These are phyloP conservation scores for Echinarachnius parma DNA, from an alignment of 53 echinoderm and acorn worm genomes.

Conservation along the genomic window DNA sequence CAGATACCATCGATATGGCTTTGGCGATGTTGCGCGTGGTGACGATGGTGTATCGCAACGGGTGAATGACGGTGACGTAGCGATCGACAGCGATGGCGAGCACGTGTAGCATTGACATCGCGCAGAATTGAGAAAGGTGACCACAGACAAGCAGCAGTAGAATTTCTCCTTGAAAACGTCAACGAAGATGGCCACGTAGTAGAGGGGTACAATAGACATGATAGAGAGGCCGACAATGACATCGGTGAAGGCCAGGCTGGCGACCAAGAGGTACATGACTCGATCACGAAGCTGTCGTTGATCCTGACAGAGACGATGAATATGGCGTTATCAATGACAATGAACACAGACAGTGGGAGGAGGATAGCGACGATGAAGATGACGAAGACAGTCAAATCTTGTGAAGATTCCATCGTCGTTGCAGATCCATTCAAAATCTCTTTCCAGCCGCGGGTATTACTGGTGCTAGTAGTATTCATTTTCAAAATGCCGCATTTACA, in stretches of 20 bases:
- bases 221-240: slow-evolving; percentile 44
- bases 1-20: slow-evolving; percentile 27
- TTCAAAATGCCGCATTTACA: too few species aligned
- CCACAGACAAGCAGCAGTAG: slow-evolving; percentile 44
- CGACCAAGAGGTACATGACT: slow-evolving; percentile 39
- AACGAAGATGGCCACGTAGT: slow-evolving; percentile 47
- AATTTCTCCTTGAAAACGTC: slow-evolving; percentile 40
- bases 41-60: slow-evolving; percentile 40
- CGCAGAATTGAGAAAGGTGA: slow-evolving; percentile 10
- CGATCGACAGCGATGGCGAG: slow-evolving; percentile 46
- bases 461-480: too few species aligned
- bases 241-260: slow-evolving; percentile 55
- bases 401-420: background rate
- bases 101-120: slow-evolving; percentile 58
- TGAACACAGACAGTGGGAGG: slow-evolving; percentile 51
- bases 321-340: slow-evolving; percentile 49
- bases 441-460: too few species aligned
- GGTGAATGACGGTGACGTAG: slow-evolving; percentile 43
- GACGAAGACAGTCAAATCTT: slow-evolving; percentile 35
- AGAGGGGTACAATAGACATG: slow-evolving; percentile 52
- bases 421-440: too few species aligned
- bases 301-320: slow-evolving; percentile 48
- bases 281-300: slow-evolving; percentile 10
- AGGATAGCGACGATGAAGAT: slow-evolving; percentile 48
- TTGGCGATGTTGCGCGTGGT: slow-evolving; percentile 13